These are phyloP conservation scores for Caenorhabditis sp. DNA, from an alignment of 2,888 invertebrate genomes.

Conservation along the genomic window DNA sequence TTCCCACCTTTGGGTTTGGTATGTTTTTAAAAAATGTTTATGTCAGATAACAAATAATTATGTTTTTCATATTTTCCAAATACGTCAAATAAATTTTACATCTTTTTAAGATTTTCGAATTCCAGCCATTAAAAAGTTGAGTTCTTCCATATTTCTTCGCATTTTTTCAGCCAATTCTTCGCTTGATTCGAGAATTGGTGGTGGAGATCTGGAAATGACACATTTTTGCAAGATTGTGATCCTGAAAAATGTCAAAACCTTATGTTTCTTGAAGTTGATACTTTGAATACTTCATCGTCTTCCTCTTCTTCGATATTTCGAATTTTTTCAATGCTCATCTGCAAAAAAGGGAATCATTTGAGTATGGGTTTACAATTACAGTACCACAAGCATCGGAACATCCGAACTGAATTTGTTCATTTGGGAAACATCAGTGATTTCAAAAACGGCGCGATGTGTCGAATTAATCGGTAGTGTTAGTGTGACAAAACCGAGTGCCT, in stretches of 20 bases:
- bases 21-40: too few species aligned
- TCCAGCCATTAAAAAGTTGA: not conserved
- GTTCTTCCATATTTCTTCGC: slow-evolving; percentile 9
- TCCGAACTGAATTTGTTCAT: slow-evolving; percentile 15
- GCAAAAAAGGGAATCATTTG: slow-evolving; percentile 12
- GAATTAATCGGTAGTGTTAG: slow-evolving; percentile 31
- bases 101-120: slow-evolving; percentile 3
- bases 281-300: slow-evolving; percentile 13
- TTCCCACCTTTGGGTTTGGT: too few species aligned
- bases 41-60: not conserved
- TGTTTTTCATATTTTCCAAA: not conserved
- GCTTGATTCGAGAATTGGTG: not conserved
- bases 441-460: slow-evolving; percentile 18
- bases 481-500: slow-evolving; percentile 43
- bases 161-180: slow-evolving; percentile 2
- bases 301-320: slow-evolving; percentile 4
- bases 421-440: slow-evolving; percentile 39
- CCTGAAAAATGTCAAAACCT: not conserved
- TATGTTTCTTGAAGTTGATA: not conserved
- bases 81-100: not conserved
- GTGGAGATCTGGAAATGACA: not conserved
- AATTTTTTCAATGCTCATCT: slow-evolving; percentile 29
- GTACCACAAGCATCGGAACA: slow-evolving; percentile 34
- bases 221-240: not conserved
- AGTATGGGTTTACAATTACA: too few species aligned